A percentile compares a stretch with the other conserved stretches of the same genome.
These are phyloP conservation scores for Rostratula benghalensis DNA, from an alignment of 2,113 vertebrate genomes.

Conservation along the genomic window DNA sequence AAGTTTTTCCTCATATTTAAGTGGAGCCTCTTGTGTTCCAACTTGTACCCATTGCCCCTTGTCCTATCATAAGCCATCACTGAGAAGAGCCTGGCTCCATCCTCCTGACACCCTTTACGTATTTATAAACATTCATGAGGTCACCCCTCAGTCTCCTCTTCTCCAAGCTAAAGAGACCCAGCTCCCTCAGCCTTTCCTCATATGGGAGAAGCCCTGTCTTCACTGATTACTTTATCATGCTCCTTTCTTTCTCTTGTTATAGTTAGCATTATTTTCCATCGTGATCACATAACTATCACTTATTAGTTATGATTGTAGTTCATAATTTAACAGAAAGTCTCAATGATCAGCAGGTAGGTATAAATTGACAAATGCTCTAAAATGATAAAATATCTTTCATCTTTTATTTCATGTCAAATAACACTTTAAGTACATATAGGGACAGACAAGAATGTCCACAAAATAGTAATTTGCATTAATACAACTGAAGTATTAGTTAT, in stretches of 20 bases:
- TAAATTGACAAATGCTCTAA: neutral
- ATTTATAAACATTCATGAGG: no score
- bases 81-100: no score
- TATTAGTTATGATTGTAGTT: neutral
- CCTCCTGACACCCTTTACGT: no score
- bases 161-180: no score
- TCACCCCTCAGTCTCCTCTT: no score
- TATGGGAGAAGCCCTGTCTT: neutral
- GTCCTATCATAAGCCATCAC: no score
- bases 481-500: neutral
- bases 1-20: no score
- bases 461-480: neutral
- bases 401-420: neutral
- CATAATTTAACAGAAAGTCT: neutral
- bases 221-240: neutral
- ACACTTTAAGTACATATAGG: neutral
- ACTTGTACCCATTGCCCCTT: no score
- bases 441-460: neutral
- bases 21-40: no score
- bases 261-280: neutral
- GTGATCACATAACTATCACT: neutral
- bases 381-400: neutral
- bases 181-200: no score
- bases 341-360: neutral
- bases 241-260: neutral